These are phyloP conservation scores for Discoglossus pictus DNA, from an alignment of 2,797 vertebrate species.

Conservation along the genomic window DNA sequence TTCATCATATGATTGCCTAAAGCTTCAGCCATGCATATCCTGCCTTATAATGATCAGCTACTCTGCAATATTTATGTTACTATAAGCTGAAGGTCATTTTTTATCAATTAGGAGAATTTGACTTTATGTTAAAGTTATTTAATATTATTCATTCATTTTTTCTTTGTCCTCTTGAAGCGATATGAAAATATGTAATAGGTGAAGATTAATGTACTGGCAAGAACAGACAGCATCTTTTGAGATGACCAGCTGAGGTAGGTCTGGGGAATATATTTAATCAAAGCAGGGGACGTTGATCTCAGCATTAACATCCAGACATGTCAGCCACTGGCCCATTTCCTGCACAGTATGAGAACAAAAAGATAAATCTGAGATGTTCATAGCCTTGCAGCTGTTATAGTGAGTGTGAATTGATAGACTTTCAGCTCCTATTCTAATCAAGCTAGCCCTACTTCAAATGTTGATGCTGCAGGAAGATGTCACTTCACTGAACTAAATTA, in stretches of 20 bases:
- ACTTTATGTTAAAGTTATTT: no score
- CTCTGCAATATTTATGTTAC: no score
- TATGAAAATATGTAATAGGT: no score
- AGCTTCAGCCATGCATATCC: no score
- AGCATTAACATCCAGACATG: conserved; percentile 2
- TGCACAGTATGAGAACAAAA: conserved; percentile 5
- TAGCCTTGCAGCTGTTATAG: conserved; percentile 8
- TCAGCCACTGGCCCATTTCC: conserved; percentile 1
- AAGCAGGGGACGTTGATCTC: conserved; percentile 15
- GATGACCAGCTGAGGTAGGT: conserved; percentile 2
- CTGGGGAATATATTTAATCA: conserved; percentile 12
- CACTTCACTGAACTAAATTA: conserved; percentile 6
- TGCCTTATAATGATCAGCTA: no score
- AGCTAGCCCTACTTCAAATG: conserved; percentile 11
- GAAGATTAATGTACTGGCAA: no score
- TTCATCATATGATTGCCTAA: no score
- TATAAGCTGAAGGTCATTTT: no score
- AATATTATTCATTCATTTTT: no score
- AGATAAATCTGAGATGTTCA: not conserved
- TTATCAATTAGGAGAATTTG: no score
- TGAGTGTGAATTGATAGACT: conserved; percentile 8
- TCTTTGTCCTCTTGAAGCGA: no score
- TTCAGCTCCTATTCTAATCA: conserved; percentile 32
- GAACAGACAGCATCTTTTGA: no score
- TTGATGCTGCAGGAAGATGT: conserved; percentile 35